phyloP scores from a whole-genome alignment of 2,888 invertebrate genomes.

The Dasypolia templi region DNA sequence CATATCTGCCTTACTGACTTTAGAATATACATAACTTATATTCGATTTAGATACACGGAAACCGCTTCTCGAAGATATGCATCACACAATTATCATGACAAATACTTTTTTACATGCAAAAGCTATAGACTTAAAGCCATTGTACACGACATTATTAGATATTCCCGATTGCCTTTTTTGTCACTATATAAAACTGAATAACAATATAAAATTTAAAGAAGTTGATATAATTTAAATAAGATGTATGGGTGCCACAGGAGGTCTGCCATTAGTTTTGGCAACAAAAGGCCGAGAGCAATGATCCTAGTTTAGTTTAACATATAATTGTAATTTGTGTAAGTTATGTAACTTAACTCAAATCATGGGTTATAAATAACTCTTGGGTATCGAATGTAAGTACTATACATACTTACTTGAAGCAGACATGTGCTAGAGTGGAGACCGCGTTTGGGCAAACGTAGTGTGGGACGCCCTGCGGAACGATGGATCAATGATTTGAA shows the following conservation, averaged over 20 bases:
- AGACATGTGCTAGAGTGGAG: no score
- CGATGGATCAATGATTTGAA: no score
- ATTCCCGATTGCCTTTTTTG: conserved; percentile 50
- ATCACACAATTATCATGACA: conserved; percentile 30
- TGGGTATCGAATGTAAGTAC: neutral
- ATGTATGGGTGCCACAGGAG: conserved; percentile 55
- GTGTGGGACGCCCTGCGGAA: no score
- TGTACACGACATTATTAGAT: conserved; percentile 48
- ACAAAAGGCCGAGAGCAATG: conserved; percentile 55
- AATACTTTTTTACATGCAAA: conserved; percentile 45
- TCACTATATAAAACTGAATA: conserved; percentile 35
- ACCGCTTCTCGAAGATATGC: conserved; percentile 10
- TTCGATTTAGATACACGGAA: conserved; percentile 17
- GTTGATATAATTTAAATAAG: conserved; percentile 41
- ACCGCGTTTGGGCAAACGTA: no score
- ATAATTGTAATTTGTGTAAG: conserved; percentile 51
- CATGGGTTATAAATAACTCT: conserved; percentile 3
- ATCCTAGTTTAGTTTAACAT: conserved; percentile 49
- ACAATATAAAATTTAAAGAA: conserved; percentile 43
- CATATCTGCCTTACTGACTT: neutral
- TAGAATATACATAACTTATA: neutral
- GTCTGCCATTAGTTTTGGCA: conserved; percentile 51
- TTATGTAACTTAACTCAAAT: conserved; percentile 21
- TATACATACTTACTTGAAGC: no score
- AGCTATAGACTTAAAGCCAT: conserved; percentile 38